Evolutionary conservation across 2,888 invertebrate genomes (phyloP), one percentile per base, ranked within the genome.

Genomic region (Cheiracanthium punctorium): DNA sequence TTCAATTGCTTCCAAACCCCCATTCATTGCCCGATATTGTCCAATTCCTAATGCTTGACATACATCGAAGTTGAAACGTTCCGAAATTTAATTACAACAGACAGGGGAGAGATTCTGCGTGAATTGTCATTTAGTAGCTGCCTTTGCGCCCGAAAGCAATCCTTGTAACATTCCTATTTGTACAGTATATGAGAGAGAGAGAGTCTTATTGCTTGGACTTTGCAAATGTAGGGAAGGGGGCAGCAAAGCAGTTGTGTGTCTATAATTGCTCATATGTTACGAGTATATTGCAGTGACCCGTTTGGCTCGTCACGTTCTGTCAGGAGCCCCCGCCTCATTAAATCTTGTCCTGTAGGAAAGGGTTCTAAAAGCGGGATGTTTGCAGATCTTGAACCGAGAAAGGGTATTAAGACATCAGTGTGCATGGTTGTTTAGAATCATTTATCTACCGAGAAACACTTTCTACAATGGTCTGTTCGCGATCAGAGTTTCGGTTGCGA

Each of bases 31-130:
- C 5, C 33, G 69, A 69, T n/a, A 69, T 10, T 37, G 69, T n/a
- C 32, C 72, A 24, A 72, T 72, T 33, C 29, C 28, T 80, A 80
- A 80, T 72, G 80, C 71, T 65, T 24, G 71, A 70, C 71, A 71
- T 48, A 58, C 71, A 79, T 70, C 52, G 52, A 79, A 58, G 70
- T 71, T 79, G 70, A 79, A 79, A 79, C 71, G 71, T 33, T 58
- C 72, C 65, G 65, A 80, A 80, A 80, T 80, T 80, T 80, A 80
- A 80, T 80, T 80, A 80, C 80, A 64, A 41, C 64, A 71, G 72
- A 72, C 80, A 65, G 72, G 58, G 72, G 24, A 37, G 72, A 43
- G 48, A 71, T 48, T 58, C 33, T 70, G 70, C 80, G 65, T 72
- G 58, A 80, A 80, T 72, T 80, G 80, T 80, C 80, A 80, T 80